Conservation (phyloP, 2,797 vertebrate genomes). For the Megalops cyprinoides region DNA sequence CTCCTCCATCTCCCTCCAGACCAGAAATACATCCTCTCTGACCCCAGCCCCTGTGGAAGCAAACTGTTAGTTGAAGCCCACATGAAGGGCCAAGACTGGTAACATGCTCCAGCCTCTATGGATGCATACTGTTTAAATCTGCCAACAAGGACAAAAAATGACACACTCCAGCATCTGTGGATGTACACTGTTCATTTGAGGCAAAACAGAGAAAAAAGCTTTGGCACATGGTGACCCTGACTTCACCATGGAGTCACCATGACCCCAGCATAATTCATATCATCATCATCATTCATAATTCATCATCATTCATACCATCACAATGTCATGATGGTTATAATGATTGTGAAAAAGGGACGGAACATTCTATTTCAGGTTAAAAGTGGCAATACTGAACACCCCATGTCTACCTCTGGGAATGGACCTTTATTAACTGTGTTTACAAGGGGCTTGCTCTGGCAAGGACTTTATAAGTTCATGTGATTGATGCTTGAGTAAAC, state of each 20-base stretch:
- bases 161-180: too few species aligned
- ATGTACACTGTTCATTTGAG: background rate
- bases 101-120: background rate
- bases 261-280: background rate
- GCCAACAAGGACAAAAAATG: too few species aligned
- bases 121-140: too few species aligned
- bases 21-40: slow-evolving; percentile 75
- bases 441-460: background rate
- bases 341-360: too few species aligned
- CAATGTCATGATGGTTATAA: too few species aligned
- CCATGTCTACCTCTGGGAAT: too few species aligned
- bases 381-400: background rate
- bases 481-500: background rate
- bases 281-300: too few species aligned
- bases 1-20: slow-evolving; percentile 76
- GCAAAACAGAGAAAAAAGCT: slow-evolving; percentile 6
- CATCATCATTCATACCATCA: too few species aligned
- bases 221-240: background rate
- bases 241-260: background rate
- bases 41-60: slow-evolving; percentile 64
- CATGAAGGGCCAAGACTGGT: background rate
- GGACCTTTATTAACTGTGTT: background rate
- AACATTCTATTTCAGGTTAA: background rate
- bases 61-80: slow-evolving; percentile 3
- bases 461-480: background rate